Percentiles rank a stretch among this genome's conserved stretches.
Conservation (phyloP, 1,140 invertebrate species). For the Drosophila lacteicornis region DNA sequence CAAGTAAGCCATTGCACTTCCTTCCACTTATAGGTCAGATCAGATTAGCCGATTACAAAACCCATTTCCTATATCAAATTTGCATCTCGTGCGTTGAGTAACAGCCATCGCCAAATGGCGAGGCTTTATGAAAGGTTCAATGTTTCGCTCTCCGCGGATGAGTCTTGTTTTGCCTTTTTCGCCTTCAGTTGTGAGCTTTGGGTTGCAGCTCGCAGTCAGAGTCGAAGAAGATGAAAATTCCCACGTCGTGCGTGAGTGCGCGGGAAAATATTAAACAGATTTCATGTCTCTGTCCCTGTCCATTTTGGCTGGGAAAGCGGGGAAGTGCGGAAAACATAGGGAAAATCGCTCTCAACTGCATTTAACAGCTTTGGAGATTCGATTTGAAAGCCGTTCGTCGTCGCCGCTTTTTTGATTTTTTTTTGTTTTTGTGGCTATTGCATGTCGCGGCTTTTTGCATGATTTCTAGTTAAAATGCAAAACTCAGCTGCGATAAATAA, state of each 20-base stretch:
- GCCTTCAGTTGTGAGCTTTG: constrained; percentile 19
- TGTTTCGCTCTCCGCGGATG: constrained; percentile 23
- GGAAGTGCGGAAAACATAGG: constrained; percentile 36
- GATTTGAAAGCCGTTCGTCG: constrained; percentile 79
- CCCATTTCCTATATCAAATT: constrained; percentile 51
- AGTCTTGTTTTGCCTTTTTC: not conserved
- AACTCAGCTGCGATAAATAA: constrained; percentile 80
- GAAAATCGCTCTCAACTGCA: constrained; percentile 62
- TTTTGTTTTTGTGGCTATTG: constrained; percentile 29
- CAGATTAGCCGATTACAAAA: constrained; percentile 32
- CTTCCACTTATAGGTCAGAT: constrained; percentile 48
- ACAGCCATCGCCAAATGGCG: constrained; percentile 25
- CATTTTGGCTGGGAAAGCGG: constrained; percentile 11
- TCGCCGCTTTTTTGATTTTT: constrained; percentile 30
- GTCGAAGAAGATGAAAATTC: constrained; percentile 63
- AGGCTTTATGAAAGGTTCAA: constrained; percentile 42
- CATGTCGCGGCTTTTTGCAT: constrained; percentile 73
- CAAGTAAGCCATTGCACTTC: constrained; percentile 30
- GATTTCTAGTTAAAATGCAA: constrained; percentile 82
- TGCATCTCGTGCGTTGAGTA: constrained; percentile 49
- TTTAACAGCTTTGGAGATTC: constrained; percentile 71
- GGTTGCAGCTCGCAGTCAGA: constrained; percentile 16
- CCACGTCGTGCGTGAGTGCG: constrained; percentile 79
- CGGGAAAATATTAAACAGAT: constrained; percentile 79
- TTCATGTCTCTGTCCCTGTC: constrained; percentile 38